A percentile compares a stretch with the other conserved stretches of the same genome.
Conservation (phyloP, 2,888 invertebrate genomes). For the Himalopsyche kuldschensis region DNA sequence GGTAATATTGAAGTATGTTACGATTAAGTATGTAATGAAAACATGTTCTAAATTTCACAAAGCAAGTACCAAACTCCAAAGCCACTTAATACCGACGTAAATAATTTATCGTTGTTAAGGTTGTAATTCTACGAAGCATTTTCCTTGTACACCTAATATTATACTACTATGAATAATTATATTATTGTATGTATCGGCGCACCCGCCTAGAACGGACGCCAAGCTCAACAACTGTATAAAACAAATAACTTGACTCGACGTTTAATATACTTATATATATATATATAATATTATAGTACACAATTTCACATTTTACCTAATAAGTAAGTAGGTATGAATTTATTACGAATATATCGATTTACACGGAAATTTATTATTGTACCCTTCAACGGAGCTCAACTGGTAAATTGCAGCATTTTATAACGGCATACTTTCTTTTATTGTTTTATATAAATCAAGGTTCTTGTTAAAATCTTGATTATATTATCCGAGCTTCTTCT, state of each 20-base stretch:
- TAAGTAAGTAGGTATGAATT: constrained; percentile 37
- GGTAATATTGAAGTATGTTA: constrained; percentile 17
- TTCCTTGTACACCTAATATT: constrained; percentile 14
- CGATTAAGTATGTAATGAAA: constrained; percentile 46
- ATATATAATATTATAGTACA: constrained; percentile 23
- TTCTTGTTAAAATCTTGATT: too few relatives aligned
- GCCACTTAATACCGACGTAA: constrained; percentile 42
- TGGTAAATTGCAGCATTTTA: background rate
- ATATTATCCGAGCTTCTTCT: too few relatives aligned
- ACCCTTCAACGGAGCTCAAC: background rate
- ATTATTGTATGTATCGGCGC: background rate
- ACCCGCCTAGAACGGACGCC: background rate
- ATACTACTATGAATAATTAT: background rate
- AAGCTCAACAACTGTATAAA: constrained; percentile 12
- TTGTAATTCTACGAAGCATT: constrained; percentile 29
- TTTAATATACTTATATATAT: constrained; percentile 9
- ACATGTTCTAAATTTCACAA: constrained; percentile 53
- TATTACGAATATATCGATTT: constrained; percentile 36
- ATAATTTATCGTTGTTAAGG: constrained; percentile 19
- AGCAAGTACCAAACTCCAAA: constrained; percentile 50
- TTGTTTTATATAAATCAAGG: too few relatives aligned
- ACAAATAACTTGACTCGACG: constrained; percentile 6
- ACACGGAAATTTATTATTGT: constrained; percentile 33
- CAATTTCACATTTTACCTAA: constrained; percentile 31
- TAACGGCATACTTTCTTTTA: too few relatives aligned